These are phyloP conservation scores for Forbesichthys papilliferus DNA, from an alignment of 2,113 vertebrate genomes.

Conservation along the genomic window DNA sequence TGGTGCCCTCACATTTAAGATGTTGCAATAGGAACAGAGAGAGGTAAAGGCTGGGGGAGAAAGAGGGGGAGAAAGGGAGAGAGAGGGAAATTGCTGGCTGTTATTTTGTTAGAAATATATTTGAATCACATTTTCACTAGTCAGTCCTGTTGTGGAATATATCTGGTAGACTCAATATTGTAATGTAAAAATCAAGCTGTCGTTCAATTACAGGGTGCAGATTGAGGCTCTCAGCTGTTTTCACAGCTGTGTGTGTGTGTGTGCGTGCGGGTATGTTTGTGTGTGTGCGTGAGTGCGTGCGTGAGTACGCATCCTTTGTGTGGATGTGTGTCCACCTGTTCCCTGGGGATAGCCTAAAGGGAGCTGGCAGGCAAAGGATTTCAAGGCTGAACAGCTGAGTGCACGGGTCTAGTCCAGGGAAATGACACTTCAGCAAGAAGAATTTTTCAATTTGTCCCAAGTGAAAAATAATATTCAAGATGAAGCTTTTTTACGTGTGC, in stretches of 20 bases:
- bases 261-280: background rate
- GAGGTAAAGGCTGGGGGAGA: background rate
- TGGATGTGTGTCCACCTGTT: constrained; percentile 8
- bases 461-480: constrained; percentile 35
- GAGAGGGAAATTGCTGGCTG: background rate
- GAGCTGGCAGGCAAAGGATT: constrained; percentile 50
- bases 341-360: constrained; percentile 39
- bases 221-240: background rate
- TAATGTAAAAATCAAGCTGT: background rate
- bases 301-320: background rate
- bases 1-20: constrained; percentile 15
- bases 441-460: constrained; percentile 45
- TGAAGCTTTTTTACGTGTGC: constrained; percentile 18
- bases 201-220: background rate
- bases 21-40: background rate
- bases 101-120: background rate
- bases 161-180: background rate
- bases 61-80: background rate
- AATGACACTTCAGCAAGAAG: constrained; percentile 50
- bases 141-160: background rate
- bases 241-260: background rate
- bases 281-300: background rate
- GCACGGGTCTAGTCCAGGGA: constrained; percentile 35
- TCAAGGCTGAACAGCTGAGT: constrained; percentile 46
- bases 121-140: background rate